These are phyloP conservation scores for Deroptyus accipitrinus DNA, from an alignment of 2,113 vertebrate species.

Conservation along the genomic window DNA sequence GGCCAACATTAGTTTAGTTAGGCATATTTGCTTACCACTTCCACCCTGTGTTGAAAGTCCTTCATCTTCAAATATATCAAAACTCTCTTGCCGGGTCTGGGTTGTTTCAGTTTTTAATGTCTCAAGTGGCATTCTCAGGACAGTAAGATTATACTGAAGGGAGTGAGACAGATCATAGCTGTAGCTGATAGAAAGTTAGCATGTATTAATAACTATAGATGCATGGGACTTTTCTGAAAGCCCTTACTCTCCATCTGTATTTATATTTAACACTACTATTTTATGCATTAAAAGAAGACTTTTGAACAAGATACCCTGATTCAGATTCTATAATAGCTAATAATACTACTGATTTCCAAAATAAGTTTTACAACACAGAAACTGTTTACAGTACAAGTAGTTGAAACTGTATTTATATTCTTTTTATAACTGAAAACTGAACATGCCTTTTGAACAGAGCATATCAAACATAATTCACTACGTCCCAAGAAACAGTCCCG, in stretches of 20 bases:
- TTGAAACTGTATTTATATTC: not conserved
- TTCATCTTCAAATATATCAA: conserved; percentile 99
- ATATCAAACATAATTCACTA: not conserved
- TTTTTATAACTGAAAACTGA: not conserved
- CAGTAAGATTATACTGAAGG: conserved; percentile 93
- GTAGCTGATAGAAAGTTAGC: conserved; percentile 81
- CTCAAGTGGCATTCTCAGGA: conserved; percentile 87
- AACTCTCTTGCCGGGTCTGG: conserved; percentile 86
- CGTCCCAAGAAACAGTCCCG: not conserved
- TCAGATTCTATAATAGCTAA: not conserved
- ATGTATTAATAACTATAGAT: conserved; percentile 25
- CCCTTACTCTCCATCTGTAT: not conserved
- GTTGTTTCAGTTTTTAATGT: conserved; percentile 78
- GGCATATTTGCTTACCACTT: conserved; percentile 66
- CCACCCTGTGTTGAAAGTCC: conserved; percentile 87
- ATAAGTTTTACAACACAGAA: not conserved
- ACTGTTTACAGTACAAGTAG: not conserved
- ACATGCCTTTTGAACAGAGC: not conserved
- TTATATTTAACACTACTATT: not conserved
- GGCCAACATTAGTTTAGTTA: not conserved
- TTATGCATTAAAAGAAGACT: not conserved
- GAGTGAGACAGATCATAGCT: conserved; percentile 98
- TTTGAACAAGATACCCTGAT: not conserved
- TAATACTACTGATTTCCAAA: not conserved
- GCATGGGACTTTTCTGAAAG: not conserved